Evolutionary conservation across 92 coral and sea anemone genomes (phyloP).

Genomic region (Zoanthus solanderi): DNA sequence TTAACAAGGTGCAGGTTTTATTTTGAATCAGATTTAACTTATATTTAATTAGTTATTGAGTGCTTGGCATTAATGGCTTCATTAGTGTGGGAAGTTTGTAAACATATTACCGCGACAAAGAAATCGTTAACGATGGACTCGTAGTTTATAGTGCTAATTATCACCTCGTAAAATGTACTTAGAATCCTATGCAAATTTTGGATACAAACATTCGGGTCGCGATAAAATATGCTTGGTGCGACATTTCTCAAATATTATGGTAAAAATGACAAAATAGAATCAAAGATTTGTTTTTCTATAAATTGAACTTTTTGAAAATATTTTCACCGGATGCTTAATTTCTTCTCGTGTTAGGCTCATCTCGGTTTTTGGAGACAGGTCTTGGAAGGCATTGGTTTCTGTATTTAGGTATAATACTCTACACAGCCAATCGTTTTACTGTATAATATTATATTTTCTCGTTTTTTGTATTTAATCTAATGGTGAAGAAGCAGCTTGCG

Average conservation of each 20-base stretch:
- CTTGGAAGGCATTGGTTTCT: conserved; percentile 90
- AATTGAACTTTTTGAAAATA: neutral
- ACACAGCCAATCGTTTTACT: neutral
- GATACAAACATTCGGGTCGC: no score
- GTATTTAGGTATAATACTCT: conserved; percentile 73
- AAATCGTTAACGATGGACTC: neutral
- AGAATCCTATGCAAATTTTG: no score
- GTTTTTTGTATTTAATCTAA: neutral
- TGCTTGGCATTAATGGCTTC: no score
- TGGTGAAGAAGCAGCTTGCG: neutral
- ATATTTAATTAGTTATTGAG: no score
- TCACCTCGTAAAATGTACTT: no score
- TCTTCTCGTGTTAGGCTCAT: conserved; percentile 57
- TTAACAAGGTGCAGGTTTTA: no score
- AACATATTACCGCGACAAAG: neutral
- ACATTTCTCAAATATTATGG: conserved; percentile 89
- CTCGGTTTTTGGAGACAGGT: conserved; percentile 81
- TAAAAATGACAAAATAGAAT: conserved; percentile 23
- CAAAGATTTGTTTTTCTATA: neutral
- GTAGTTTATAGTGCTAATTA: neutral
- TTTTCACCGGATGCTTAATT: neutral
- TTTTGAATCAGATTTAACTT: no score
- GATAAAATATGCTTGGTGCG: neutral
- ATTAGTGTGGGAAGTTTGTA: no score
- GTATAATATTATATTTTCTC: neutral